Evolutionary conservation across 2,888 invertebrate genomes (phyloP).

Genomic region (Flabesymbios commensalis): DNA sequence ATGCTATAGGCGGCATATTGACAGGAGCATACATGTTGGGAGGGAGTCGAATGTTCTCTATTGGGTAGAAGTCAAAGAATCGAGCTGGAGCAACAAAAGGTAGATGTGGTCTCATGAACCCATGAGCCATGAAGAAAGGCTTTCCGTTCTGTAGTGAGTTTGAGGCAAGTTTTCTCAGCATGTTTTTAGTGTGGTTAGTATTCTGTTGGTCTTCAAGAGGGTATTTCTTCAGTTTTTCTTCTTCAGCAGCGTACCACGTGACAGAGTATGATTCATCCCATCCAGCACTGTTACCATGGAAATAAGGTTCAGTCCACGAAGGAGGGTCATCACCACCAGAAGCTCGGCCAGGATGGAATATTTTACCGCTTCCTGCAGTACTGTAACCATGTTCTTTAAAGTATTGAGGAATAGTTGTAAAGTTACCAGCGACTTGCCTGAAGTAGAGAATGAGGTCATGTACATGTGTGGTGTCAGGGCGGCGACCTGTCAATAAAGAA

Average conservation of each 20-base stretch:
- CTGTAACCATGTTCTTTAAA: slow-evolving; percentile 26
- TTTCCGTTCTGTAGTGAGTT: slow-evolving; percentile 10
- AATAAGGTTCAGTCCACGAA: slow-evolving; percentile 41
- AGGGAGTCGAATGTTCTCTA: slow-evolving; percentile 30
- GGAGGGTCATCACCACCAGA: slow-evolving; percentile 70
- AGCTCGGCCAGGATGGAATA: slow-evolving; percentile 26
- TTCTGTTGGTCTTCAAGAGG: slow-evolving; percentile 29
- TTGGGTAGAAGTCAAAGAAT: slow-evolving; percentile 29
- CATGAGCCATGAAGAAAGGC: slow-evolving; percentile 39
- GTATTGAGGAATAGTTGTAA: slow-evolving; percentile 27
- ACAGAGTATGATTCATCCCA: slow-evolving; percentile 14
- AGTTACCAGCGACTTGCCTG: slow-evolving; percentile 23
- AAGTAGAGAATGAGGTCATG: slow-evolving; percentile 29
- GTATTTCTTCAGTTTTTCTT: slow-evolving; percentile 16
- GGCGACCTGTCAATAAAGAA: slow-evolving; percentile 28
- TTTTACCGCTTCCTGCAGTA: slow-evolving; percentile 22
- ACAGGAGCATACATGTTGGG: slow-evolving; percentile 38
- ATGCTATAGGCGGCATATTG: slow-evolving; percentile 40
- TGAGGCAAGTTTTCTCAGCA: slow-evolving; percentile 13
- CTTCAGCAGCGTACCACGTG: slow-evolving; percentile 39
- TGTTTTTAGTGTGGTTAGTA: slow-evolving; percentile 24
- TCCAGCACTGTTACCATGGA: slow-evolving; percentile 18
- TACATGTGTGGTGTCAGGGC: slow-evolving; percentile 32
- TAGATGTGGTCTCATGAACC: slow-evolving; percentile 38
- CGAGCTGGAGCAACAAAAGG: slow-evolving; percentile 34